phyloP scores from a whole-genome alignment of 2,113 vertebrate genomes.

The Andinoacara biseriatus region DNA sequence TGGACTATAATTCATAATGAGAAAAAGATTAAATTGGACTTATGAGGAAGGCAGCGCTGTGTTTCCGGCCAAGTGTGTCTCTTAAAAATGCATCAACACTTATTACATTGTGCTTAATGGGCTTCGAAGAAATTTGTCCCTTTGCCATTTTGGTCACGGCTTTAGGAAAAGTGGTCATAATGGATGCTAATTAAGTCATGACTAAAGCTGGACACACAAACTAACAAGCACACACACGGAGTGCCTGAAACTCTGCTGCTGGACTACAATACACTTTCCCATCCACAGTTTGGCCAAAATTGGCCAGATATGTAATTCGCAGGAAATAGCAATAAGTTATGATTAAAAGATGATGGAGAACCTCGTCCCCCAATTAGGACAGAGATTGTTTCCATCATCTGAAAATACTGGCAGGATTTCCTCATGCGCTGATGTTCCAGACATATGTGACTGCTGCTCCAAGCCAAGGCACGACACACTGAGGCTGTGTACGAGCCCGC shows the following conservation, averaged over 20 bases:
- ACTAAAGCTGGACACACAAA: slow-evolving; percentile 34
- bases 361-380: slow-evolving; percentile 51
- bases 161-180: slow-evolving; percentile 51
- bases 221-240: neutral
- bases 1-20: slow-evolving; percentile 53
- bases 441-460: slow-evolving; percentile 34
- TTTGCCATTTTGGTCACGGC: slow-evolving; percentile 56
- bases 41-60: slow-evolving; percentile 50
- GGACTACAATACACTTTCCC: slow-evolving; percentile 1
- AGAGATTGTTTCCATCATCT: slow-evolving; percentile 47
- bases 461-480: slow-evolving; percentile 34
- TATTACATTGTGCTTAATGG: slow-evolving; percentile 66
- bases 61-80: slow-evolving; percentile 66
- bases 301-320: slow-evolving; percentile 27
- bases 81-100: slow-evolving; percentile 69
- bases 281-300: slow-evolving; percentile 21
- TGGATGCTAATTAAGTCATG: slow-evolving; percentile 59
- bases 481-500: neutral
- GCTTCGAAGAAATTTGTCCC: slow-evolving; percentile 52
- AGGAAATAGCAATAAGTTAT: slow-evolving; percentile 55
- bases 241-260: neutral
- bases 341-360: slow-evolving; percentile 60
- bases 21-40: slow-evolving; percentile 66
- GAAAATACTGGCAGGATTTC: slow-evolving; percentile 36
- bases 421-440: slow-evolving; percentile 48